Evolutionary conservation across 2,113 vertebrate genomes (phyloP).

Genomic region (Strix aluco): DNA sequence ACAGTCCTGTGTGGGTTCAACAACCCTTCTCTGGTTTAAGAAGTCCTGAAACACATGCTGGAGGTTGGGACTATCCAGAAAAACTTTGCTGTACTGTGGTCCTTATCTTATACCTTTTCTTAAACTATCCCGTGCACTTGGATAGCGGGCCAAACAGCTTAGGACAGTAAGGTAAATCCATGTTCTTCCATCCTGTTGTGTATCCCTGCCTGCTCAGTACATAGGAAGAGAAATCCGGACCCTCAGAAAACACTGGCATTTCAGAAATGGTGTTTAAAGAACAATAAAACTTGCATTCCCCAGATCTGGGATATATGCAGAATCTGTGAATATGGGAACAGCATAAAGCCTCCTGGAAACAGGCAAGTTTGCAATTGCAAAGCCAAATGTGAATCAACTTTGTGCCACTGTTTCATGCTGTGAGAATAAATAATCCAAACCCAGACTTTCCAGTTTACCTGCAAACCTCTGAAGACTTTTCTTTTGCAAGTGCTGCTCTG

Average conservation of each 20-base stretch:
- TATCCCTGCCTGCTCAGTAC: neutral
- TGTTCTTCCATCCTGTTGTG: neutral
- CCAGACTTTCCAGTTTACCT: neutral
- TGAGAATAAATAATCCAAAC: neutral
- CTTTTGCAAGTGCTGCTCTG: neutral
- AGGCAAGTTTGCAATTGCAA: neutral
- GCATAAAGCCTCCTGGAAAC: neutral
- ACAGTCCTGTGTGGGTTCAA: neutral
- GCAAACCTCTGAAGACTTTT: neutral
- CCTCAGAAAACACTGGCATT: neutral
- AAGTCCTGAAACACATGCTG: neutral
- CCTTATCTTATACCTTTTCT: neutral
- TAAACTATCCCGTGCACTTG: neutral
- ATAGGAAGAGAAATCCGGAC: neutral
- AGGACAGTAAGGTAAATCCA: rapidly evolving
- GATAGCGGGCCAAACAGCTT: neutral
- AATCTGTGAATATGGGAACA: neutral
- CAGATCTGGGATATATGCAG: neutral
- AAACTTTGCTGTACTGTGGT: neutral
- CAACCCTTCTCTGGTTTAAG: neutral
- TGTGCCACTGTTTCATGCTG: neutral
- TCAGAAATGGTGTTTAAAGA: neutral
- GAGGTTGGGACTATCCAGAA: neutral
- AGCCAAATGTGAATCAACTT: neutral
- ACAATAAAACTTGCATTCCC: neutral